These are phyloP conservation scores for Disparrhopalites patrizii DNA, from an alignment of 2,888 invertebrate genomes.

Conservation along the genomic window DNA sequence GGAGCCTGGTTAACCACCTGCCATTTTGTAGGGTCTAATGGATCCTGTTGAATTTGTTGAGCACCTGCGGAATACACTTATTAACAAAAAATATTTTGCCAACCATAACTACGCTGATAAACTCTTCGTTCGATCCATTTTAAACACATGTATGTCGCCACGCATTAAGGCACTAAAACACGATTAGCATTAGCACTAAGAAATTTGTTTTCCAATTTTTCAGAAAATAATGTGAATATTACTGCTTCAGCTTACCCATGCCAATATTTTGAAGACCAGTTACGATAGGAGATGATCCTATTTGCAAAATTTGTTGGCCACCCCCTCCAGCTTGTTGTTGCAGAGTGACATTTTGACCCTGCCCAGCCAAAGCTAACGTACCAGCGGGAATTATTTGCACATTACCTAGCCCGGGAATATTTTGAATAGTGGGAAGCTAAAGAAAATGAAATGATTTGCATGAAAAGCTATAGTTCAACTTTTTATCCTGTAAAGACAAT, in stretches of 20 bases:
- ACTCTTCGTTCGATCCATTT: too few relatives aligned
- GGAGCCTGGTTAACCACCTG: constrained; percentile 55
- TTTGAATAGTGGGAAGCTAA: constrained; percentile 54
- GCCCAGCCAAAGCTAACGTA: constrained; percentile 53
- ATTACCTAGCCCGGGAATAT: constrained; percentile 71
- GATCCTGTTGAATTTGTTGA: constrained; percentile 71
- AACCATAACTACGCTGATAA: too few relatives aligned
- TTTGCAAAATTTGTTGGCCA: constrained; percentile 49
- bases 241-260: neutral
- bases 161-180: too few relatives aligned
- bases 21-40: constrained; percentile 79
- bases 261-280: constrained; percentile 33
- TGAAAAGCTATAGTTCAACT: too few relatives aligned
- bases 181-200: too few relatives aligned
- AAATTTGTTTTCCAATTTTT: neutral
- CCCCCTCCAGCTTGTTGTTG: constrained; percentile 34
- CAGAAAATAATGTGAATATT: neutral
- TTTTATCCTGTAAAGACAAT: too few relatives aligned
- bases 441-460: too few relatives aligned
- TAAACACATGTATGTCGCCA: too few relatives aligned
- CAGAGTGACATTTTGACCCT: constrained; percentile 43
- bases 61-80: constrained; percentile 29
- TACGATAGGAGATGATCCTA: constrained; percentile 37
- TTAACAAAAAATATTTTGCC: neutral
- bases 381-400: constrained; percentile 75